Percentiles rank a stretch among this genome's conserved stretches.
Evolutionary conservation across 2,888 invertebrate genomes (phyloP).

Genomic region (Stenichneumon culpator): DNA sequence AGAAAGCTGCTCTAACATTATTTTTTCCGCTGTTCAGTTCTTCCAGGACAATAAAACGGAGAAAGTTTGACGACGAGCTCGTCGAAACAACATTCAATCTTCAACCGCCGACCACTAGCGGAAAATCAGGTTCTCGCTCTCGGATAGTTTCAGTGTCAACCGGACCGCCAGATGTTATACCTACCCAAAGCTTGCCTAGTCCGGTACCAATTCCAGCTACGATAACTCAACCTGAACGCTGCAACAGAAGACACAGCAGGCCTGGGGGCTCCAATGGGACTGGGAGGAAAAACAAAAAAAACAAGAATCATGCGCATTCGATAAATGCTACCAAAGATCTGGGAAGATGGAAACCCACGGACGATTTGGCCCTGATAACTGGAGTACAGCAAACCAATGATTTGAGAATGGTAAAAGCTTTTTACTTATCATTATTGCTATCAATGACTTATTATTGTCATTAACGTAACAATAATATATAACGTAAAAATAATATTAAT

Average conservation of each 20-base stretch:
- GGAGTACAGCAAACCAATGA: slow-evolving; percentile 97
- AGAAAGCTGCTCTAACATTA: background rate
- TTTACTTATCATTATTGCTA: background rate
- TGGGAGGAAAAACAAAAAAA: slow-evolving; percentile 84
- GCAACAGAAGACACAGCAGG: slow-evolving; percentile 80
- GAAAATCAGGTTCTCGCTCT: slow-evolving; percentile 81
- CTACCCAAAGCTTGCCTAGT: slow-evolving; percentile 77
- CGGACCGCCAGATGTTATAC: slow-evolving; percentile 77
- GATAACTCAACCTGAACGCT: slow-evolving; percentile 79
- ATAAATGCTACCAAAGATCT: slow-evolving; percentile 92
- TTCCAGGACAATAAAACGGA: slow-evolving; percentile 96
- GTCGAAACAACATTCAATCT: slow-evolving; percentile 89
- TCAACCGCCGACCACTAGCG: slow-evolving; percentile 81
- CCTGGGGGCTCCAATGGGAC: slow-evolving; percentile 81
- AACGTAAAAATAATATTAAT: too few species aligned
- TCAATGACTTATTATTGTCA: background rate
- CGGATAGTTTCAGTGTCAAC: slow-evolving; percentile 80
- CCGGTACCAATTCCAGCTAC: slow-evolving; percentile 77
- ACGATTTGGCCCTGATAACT: slow-evolving; percentile 97
- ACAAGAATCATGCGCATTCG: slow-evolving; percentile 89
- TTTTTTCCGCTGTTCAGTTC: slow-evolving; percentile 87
- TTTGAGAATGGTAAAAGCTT: slow-evolving; percentile 87
- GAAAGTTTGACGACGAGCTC: slow-evolving; percentile 98
- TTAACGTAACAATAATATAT: too few species aligned
- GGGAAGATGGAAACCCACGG: slow-evolving; percentile 98